phyloP scores from a whole-genome alignment of 2,888 invertebrate species.

The Limulus polyphemus region DNA sequence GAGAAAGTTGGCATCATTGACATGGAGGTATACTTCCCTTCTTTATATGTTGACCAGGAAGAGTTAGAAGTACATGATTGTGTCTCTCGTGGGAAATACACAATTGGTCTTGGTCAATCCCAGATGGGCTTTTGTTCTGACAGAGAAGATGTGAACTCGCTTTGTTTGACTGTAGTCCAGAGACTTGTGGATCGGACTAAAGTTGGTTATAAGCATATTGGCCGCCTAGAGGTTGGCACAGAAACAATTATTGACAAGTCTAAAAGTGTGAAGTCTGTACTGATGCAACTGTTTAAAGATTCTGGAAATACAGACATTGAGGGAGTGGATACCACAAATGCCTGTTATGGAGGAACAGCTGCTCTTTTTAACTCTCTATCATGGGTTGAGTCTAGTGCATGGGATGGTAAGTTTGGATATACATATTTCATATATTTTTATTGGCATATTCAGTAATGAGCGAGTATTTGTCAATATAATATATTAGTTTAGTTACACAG shows the following conservation, averaged over 20 bases:
- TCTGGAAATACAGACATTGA: slow-evolving; percentile 81
- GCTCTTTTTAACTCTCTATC: slow-evolving; percentile 89
- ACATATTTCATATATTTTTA: too few species aligned
- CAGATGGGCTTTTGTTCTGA: slow-evolving; percentile 96
- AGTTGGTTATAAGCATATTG: slow-evolving; percentile 64
- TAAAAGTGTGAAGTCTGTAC: slow-evolving; percentile 89
- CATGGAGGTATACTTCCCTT: slow-evolving; percentile 86
- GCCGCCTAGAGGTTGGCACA: slow-evolving; percentile 90
- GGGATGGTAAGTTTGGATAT: slow-evolving; percentile 60
- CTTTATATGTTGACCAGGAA: slow-evolving; percentile 81
- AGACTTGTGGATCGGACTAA: slow-evolving; percentile 65
- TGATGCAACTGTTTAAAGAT: slow-evolving; percentile 91
- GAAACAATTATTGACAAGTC: slow-evolving; percentile 98
- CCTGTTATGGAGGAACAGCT: slow-evolving; percentile 97
- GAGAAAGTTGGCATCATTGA: slow-evolving; percentile 81
- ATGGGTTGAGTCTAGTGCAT: slow-evolving; percentile 93
- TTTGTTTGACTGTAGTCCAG: slow-evolving; percentile 82
- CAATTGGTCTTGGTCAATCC: slow-evolving; percentile 84
- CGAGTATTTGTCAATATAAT: too few species aligned
- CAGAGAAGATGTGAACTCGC: slow-evolving; percentile 88
- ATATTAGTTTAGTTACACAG: too few species aligned
- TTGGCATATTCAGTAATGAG: too few species aligned
- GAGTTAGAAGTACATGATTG: slow-evolving; percentile 60
- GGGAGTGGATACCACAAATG: slow-evolving; percentile 94
- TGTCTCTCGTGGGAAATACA: slow-evolving; percentile 74